Evolutionary conservation across 2,888 invertebrate genomes (phyloP).

Genomic region (Papilio protenor): DNA sequence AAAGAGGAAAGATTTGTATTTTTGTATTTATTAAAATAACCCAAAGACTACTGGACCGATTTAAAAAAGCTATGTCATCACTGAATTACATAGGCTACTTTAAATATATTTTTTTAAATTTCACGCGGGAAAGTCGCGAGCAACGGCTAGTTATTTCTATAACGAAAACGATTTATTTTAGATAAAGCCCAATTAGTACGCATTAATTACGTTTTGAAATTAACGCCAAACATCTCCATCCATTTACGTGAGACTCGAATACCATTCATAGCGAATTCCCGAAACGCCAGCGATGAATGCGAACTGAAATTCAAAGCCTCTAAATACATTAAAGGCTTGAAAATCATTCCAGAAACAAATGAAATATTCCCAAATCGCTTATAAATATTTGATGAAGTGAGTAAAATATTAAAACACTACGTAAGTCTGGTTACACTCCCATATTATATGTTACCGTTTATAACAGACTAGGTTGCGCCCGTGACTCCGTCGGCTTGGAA

Average conservation of each 20-base stretch:
- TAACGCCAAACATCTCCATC: slow-evolving; percentile 9
- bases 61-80: no score
- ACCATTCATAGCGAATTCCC: slow-evolving; percentile 19
- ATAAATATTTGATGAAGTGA: slow-evolving; percentile 36
- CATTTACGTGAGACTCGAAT: slow-evolving; percentile 28
- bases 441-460: background rate
- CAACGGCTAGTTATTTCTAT: no score
- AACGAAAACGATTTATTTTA: background rate
- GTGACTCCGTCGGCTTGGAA: no score
- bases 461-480: no score
- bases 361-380: slow-evolving; percentile 25
- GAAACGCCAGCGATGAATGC: slow-evolving; percentile 27
- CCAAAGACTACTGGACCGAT: no score
- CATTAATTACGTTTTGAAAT: slow-evolving; percentile 14
- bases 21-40: no score
- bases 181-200: slow-evolving; percentile 9
- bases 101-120: no score
- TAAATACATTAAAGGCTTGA: slow-evolving; percentile 25
- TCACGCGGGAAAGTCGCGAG: no score
- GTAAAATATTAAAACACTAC: slow-evolving; percentile 20
- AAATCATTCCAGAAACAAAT: slow-evolving; percentile 30
- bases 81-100: no score
- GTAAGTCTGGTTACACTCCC: background rate
- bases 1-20: no score
- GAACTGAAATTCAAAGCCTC: slow-evolving; percentile 34